Conservation (phyloP, 1,140 invertebrate genomes). For the Harlomillsia oculata region DNA sequence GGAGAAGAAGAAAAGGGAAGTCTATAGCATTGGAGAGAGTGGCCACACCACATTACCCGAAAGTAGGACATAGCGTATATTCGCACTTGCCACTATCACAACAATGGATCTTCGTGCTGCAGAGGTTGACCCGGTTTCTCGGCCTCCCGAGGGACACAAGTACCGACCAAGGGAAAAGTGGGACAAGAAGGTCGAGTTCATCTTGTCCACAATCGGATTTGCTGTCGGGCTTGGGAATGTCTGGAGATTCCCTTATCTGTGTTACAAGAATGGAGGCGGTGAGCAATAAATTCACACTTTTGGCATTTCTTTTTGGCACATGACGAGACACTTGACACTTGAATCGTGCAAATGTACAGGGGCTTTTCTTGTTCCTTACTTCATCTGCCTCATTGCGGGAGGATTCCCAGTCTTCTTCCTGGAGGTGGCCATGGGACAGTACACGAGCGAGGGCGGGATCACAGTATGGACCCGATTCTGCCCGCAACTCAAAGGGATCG, state of each 20-base stretch:
- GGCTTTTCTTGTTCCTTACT: slow-evolving; percentile 51
- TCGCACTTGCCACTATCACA: too few relatives aligned
- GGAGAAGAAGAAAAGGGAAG: too few relatives aligned
- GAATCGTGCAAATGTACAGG: slow-evolving; percentile 39
- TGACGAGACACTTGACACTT: background rate
- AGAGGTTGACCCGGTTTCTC: too few relatives aligned
- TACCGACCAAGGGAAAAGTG: too few relatives aligned
- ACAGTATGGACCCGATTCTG: slow-evolving; percentile 43
- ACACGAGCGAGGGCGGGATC: slow-evolving; percentile 43
- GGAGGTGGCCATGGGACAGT: slow-evolving; percentile 47
- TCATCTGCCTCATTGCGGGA: slow-evolving; percentile 47
- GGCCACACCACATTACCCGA: too few relatives aligned
- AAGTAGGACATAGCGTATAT: too few relatives aligned
- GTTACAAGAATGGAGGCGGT: slow-evolving; percentile 50
- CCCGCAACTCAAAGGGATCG: slow-evolving; percentile 46
- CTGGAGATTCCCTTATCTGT: slow-evolving; percentile 45
- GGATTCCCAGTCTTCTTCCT: slow-evolving; percentile 53
- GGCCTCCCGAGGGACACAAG: too few relatives aligned
- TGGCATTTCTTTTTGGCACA: background rate
- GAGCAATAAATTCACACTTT: background rate
- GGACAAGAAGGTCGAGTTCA: slow-evolving; percentile 33
- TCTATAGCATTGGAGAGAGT: too few relatives aligned
- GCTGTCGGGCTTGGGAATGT: slow-evolving; percentile 31
- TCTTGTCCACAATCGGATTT: slow-evolving; percentile 31
- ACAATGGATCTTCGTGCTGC: too few relatives aligned